Base-by-base conservation (phyloP, 2,888 invertebrate species). In the Hirtodrosophila trivittata region DNA sequence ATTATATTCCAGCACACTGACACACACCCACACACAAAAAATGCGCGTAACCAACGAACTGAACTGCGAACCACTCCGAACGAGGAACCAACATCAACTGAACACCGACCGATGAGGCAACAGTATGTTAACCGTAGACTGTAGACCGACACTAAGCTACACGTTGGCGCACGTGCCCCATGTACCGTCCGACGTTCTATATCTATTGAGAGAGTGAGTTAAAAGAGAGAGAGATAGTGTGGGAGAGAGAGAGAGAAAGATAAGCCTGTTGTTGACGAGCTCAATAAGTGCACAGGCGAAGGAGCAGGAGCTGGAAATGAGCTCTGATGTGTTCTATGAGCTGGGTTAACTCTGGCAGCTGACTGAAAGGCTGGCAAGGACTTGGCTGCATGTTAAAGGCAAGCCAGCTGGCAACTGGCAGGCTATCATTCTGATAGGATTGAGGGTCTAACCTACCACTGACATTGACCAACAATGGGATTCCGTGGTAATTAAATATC, bases 71-170 rank as follows among this genome's bases (percentile, higher is more conserved):
- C 85, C 84, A 77, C 75, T 57, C 81, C 68, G 81, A 56, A 68
- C 69, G 77, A 86, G 69, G 57, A 77, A 83, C 84, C 78, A 81
- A 86, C 77, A 76, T 80, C 73, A 83, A 86, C 83, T 87, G 86
- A 83, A 65, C 75, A 46, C 37, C 60, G 56, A 64, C 37, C 32
- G 32, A 38, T 30, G 8, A 41, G 18, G 18, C 45, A 32, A 54
- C 37, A 39, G 33, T 26, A 18, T 32, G 46, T 6, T 12, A 26
- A 16, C 18, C 18, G 18, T 21, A 21, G 18, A 26, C 26, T 38
- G 41, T 12, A 39, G 41, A 13, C 32, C 47, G 52, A 25, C 1
- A 41, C 33, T 16, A 37, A 10, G 26, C 16, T 42, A 43, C 66
- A 71, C 47, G 45, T 60, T 58, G 73, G 65, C 68, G 75, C 66